Conservation (phyloP, 2,797 vertebrate genomes). For the Cossypha heuglini region DNA sequence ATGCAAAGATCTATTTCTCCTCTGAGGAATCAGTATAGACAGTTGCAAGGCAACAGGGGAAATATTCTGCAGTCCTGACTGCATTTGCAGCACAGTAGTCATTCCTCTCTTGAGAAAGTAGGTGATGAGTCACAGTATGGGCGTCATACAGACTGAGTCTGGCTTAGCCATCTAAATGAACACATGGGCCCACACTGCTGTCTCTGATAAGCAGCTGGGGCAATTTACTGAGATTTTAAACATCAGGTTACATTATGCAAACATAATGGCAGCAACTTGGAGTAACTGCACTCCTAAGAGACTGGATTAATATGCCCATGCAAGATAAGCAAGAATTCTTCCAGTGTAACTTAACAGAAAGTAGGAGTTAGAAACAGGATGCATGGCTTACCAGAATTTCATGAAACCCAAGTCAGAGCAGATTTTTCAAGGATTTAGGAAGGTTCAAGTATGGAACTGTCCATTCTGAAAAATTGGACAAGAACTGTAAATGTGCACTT, state of each 20-base stretch:
- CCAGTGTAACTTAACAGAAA: not conserved
- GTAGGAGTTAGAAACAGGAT: not conserved
- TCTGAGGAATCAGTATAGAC: not conserved
- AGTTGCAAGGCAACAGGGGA: conserved; percentile 43
- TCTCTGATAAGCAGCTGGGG: not conserved
- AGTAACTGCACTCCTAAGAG: not conserved
- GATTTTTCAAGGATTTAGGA: not conserved
- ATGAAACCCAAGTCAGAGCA: not conserved
- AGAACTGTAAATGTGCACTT: fast-evolving
- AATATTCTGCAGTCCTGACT: not conserved
- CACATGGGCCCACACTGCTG: not conserved
- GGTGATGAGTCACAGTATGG: conserved; percentile 32
- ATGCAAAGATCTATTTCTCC: not conserved
- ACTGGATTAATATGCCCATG: not conserved
- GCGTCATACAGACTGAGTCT: not conserved
- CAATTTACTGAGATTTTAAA: conserved; percentile 25
- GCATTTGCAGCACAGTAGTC: not conserved
- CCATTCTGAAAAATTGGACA: not conserved
- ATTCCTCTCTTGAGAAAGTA: conserved; percentile 2
- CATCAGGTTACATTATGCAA: not conserved
- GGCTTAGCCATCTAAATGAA: not conserved
- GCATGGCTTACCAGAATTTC: not conserved
- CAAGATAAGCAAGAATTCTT: not conserved
- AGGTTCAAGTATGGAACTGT: not conserved
- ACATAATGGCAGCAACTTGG: not conserved